Evolutionary conservation across 2,113 vertebrate species (phyloP), one percentile per base, ranked within the genome.

Genomic region (Odontesthes bonariensis): DNA sequence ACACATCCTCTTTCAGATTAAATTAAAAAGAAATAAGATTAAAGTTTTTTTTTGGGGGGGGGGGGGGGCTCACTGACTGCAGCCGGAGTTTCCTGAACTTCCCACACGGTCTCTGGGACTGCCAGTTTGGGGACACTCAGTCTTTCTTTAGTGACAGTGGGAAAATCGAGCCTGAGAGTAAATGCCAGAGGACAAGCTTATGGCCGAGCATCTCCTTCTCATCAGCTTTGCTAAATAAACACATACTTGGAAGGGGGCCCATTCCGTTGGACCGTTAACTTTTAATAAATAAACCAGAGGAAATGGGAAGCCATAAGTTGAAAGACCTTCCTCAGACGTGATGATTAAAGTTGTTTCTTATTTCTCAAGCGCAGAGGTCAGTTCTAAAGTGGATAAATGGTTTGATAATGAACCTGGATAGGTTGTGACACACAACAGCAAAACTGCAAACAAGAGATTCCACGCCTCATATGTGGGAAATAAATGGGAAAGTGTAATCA

Each of bases 221-320:
- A 88, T 89, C 60, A 3, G 65, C 81, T 70, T 83, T n/a, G 5
- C 69, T 85, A 91, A 90, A 89, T 89, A 93, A 92, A 93, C 89
- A 93, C 77, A 77, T 58, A 35, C 69, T 85, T 90, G 89, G 91
- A 87, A 35, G 0, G 2, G 14, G 10, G 87, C 90, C 91, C 73
- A 69, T 81, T 91, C 86, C 82, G 89, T 90, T 75, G 79, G 82
- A 86, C 76, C 75, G 80, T 77, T 83, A 86, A 80, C 69, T 87
- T 88, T 81, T 78, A 83, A 85, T 85, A 92, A 93, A 92, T 87
- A 90, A 90, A 91, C 74, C 0, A 27, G 87, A 87, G 90, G 90
- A 92, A 93, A 88, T 88, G 75, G 83, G 80, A 80, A 89, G 54
- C 14, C 75, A 38, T 40, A 22, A 67, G 79, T 70, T 81, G 73